phyloP scores from a whole-genome alignment of 2,797 vertebrate species.

The Novumbra hubbsi region DNA sequence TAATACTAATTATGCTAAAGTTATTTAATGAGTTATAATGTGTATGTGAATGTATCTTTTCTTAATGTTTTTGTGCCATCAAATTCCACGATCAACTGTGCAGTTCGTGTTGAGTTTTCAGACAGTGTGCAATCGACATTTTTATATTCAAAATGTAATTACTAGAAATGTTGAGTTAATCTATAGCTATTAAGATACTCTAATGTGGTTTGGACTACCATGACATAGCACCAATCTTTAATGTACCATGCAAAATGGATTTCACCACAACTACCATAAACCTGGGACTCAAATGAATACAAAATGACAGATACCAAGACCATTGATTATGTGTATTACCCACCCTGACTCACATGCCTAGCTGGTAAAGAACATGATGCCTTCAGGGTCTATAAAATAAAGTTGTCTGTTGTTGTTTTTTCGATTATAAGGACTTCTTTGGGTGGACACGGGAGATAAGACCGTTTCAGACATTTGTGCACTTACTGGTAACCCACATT shows the following conservation, averaged over 20 bases:
- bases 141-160: slow-evolving; percentile 3
- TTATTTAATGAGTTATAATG: background rate
- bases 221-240: background rate
- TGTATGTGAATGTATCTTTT: background rate
- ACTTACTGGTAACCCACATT: background rate
- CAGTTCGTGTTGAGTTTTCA: background rate
- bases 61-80: background rate
- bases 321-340: background rate
- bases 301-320: background rate
- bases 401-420: background rate
- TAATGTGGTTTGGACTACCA: background rate
- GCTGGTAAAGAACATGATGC: background rate
- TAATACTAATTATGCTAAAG: background rate
- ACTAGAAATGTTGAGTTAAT: background rate
- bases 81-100: background rate
- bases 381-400: background rate
- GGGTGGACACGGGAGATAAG: background rate
- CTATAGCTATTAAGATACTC: slow-evolving; percentile 11
- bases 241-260: background rate
- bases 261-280: slow-evolving; percentile 1
- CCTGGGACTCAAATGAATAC: background rate
- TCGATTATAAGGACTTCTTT: background rate
- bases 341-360: background rate
- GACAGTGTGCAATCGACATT: background rate
- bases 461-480: background rate